A percentile compares a stretch with the other conserved stretches of the same genome.
Conservation (phyloP, 2,888 invertebrate species). For the Pilophorus perplexus region DNA sequence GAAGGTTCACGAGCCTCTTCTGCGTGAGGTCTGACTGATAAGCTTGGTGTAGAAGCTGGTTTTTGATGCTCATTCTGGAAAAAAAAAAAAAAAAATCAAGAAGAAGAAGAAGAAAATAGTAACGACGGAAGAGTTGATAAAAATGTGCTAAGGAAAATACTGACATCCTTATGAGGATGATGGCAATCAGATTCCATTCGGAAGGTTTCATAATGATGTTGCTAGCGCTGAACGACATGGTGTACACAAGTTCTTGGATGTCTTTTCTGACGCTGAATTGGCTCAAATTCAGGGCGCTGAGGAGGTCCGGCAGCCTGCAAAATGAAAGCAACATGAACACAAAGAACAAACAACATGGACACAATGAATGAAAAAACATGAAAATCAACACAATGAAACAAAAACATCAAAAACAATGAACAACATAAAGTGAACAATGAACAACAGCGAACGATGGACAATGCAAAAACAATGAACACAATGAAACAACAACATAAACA, state of each 20-base stretch:
- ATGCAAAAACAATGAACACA: no score
- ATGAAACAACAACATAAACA: no score
- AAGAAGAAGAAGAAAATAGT: neutral
- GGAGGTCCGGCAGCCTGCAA: conserved; percentile 58
- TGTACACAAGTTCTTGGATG: conserved; percentile 57
- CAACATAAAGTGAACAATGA: no score
- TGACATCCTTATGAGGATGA: conserved; percentile 68
- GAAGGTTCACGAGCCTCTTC: conserved; percentile 35
- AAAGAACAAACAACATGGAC: no score
- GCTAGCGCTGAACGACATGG: conserved; percentile 65
- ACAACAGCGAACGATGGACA: no score
- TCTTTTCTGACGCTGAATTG: conserved; percentile 52
- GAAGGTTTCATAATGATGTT: conserved; percentile 71
- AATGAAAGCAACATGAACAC: no score
- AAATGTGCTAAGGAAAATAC: conserved; percentile 47
- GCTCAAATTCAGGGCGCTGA: conserved; percentile 56
- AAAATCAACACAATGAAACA: no score
- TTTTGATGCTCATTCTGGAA: conserved; percentile 39
- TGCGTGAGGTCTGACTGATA: conserved; percentile 37
- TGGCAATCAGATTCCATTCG: conserved; percentile 68
- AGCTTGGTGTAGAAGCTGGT: conserved; percentile 32
- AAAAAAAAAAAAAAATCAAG: neutral
- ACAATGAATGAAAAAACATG: no score
- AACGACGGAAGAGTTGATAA: no score
- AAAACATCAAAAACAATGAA: no score